Base-by-base conservation (phyloP, 64 coral and sea anemone species). In the Porites lutea region DNA sequence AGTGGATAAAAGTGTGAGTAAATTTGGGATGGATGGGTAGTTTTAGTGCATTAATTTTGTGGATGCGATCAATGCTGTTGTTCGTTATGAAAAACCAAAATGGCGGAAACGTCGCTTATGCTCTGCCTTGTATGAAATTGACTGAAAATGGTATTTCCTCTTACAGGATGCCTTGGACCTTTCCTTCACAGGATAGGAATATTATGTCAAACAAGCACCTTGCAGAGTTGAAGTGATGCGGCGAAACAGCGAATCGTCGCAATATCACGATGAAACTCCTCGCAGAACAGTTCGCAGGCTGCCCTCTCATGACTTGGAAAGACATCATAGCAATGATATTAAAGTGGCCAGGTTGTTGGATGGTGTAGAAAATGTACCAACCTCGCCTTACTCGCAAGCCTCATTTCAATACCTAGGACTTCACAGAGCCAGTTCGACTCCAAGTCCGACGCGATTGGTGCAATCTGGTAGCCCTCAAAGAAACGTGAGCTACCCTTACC, bases 261-360 rank as follows among this genome's bases (percentile, higher is more conserved):
- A 96, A 88, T 96, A 93, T 88, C 95, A 96, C 90, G 95, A 97
- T 94, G 95, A 97, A 94, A 94, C 95, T 91, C 95, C 92, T 88
- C 92, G 95, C 63, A 93, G 95, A 91, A 86, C 88, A 97, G 89
- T 88, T 97, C 95, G 95, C 82, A 92, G 95, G 75, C 79, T 88
- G 50, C 93, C 91, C 9, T 97, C 95, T 82, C 95, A 97, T 68
- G 95, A 97, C 74, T 75, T 74, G 63, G 95, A 97, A 90, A 87
- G 95, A 87, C 92, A 91, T 94, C 95, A 90, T 57, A 79, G 77
- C 47, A 94, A 69, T 94, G 95, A 96, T 19, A 78, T 85, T 13
- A 96, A 96, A 93, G 27, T 60, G 63, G 90, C 59, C 13, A 93
- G 95, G 85, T 65, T 61, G 52, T 81, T 83, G 19, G 95, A 96